Percentiles rank a stretch among this genome's conserved stretches.
These are phyloP conservation scores for Benthosema pterotum DNA, from an alignment of 2,797 vertebrate genomes.

Conservation along the genomic window DNA sequence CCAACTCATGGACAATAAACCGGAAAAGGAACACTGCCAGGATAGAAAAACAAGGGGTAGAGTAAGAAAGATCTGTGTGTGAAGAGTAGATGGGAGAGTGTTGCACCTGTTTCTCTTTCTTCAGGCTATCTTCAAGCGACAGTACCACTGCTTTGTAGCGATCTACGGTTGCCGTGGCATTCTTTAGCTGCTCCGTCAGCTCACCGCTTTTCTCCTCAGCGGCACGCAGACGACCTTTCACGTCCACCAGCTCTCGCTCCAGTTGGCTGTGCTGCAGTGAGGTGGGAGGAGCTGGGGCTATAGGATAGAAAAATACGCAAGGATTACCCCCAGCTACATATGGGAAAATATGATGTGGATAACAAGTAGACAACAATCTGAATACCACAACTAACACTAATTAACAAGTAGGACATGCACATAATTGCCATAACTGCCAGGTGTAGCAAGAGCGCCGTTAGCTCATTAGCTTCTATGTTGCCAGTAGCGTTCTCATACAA, in stretches of 20 bases:
- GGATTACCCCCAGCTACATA: not conserved
- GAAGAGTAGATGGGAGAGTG: too few relatives aligned
- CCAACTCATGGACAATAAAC: too few relatives aligned
- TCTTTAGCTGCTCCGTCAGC: conserved; percentile 89
- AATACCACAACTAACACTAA: too few relatives aligned
- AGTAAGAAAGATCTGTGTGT: too few relatives aligned
- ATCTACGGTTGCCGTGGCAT: conserved; percentile 85
- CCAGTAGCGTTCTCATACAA: too few relatives aligned
- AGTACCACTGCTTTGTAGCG: conserved; percentile 91
- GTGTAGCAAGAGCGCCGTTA: too few relatives aligned
- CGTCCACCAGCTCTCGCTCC: conserved; percentile 85
- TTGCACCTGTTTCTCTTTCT: conserved; percentile 92
- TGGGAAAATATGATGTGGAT: too few relatives aligned
- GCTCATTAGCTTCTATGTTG: too few relatives aligned
- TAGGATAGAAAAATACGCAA: not conserved
- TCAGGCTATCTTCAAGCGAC: conserved; percentile 90
- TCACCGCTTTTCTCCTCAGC: conserved; percentile 88
- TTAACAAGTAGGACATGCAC: too few relatives aligned
- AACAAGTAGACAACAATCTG: too few relatives aligned
- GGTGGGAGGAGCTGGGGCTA: conserved; percentile 13
- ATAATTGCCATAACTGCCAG: too few relatives aligned
- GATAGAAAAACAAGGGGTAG: not conserved
- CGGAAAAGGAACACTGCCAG: too few relatives aligned
- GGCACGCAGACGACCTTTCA: conserved; percentile 82
- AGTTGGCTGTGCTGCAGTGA: conserved; percentile 23